Conservation (phyloP, 1,140 invertebrate species). For the Dendroctonus valens region DNA sequence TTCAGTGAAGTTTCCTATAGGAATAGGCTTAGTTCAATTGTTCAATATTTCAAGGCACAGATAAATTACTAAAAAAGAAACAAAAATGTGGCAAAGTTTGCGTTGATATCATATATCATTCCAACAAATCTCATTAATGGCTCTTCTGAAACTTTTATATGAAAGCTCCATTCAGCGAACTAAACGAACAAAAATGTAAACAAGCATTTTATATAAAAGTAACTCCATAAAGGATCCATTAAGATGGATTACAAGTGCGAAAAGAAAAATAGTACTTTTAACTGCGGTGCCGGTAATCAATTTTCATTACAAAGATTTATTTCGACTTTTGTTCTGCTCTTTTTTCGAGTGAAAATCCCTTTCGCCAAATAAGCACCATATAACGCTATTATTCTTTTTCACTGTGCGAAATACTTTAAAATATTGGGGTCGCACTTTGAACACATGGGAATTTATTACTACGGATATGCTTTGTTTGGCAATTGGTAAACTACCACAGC, state of each 20-base stretch:
- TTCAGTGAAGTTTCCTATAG: too few species aligned
- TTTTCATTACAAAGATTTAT: conserved; percentile 19
- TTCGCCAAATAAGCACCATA: conserved; percentile 17
- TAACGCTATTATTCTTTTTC: conserved; percentile 17
- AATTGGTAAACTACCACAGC: not conserved
- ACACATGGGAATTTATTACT: conserved; percentile 19
- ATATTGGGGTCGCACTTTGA: conserved; percentile 12
- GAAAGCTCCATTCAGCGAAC: too few species aligned
- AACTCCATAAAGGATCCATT: conserved; percentile 6
- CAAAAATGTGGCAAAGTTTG: too few species aligned
- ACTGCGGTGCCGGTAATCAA: conserved; percentile 3
- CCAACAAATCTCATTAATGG: too few species aligned
- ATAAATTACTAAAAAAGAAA: too few species aligned
- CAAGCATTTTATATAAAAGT: not conserved
- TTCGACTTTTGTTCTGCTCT: conserved; percentile 26
- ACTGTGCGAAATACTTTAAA: conserved; percentile 20
- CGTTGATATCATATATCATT: too few species aligned
- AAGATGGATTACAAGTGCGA: not conserved
- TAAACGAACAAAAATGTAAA: too few species aligned
- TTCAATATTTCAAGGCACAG: too few species aligned
- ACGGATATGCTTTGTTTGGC: conserved; percentile 4
- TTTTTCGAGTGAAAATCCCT: conserved; percentile 11
- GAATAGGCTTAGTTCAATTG: too few species aligned
- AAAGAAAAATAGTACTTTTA: conserved; percentile 8
- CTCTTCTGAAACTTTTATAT: too few species aligned